phyloP scores from a whole-genome alignment of 2,797 vertebrate genomes.

The Naso thynnoides region DNA sequence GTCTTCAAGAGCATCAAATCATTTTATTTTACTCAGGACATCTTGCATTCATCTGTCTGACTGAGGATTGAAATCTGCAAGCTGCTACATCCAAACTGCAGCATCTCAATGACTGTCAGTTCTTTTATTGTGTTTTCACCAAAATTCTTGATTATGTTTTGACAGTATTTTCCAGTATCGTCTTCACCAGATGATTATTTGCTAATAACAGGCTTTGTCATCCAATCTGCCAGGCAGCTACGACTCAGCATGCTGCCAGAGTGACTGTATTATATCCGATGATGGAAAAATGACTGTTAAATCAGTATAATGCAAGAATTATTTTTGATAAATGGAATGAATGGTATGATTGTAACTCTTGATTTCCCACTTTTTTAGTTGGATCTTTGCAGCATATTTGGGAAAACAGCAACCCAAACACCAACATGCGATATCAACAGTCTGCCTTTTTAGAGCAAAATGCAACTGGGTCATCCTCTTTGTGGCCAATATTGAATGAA shows the following conservation, averaged over 20 bases:
- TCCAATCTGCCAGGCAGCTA: slow-evolving; percentile 55
- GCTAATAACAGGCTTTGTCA: slow-evolving; percentile 60
- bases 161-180: slow-evolving; percentile 48
- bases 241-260: slow-evolving; percentile 49
- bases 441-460: slow-evolving; percentile 37
- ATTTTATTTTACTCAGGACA: neutral
- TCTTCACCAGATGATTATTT: slow-evolving; percentile 50
- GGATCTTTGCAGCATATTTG: slow-evolving; percentile 29
- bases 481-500: slow-evolving; percentile 12
- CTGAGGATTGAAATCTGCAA: neutral
- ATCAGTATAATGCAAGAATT: slow-evolving; percentile 32
- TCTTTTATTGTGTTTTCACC: slow-evolving; percentile 14
- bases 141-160: slow-evolving; percentile 42
- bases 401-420: slow-evolving; percentile 34
- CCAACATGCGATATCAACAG: slow-evolving; percentile 17
- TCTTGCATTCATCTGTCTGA: slow-evolving; percentile 1
- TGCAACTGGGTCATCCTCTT: slow-evolving; percentile 1
- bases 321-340: slow-evolving; percentile 40
- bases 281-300: slow-evolving; percentile 30
- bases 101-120: neutral
- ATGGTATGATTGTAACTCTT: slow-evolving; percentile 49
- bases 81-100: neutral
- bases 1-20: slow-evolving; percentile 14
- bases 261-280: slow-evolving; percentile 42
- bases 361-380: slow-evolving; percentile 1